phyloP scores from a whole-genome alignment of 2,888 invertebrate genomes.

The Scaptomyza reducta region DNA sequence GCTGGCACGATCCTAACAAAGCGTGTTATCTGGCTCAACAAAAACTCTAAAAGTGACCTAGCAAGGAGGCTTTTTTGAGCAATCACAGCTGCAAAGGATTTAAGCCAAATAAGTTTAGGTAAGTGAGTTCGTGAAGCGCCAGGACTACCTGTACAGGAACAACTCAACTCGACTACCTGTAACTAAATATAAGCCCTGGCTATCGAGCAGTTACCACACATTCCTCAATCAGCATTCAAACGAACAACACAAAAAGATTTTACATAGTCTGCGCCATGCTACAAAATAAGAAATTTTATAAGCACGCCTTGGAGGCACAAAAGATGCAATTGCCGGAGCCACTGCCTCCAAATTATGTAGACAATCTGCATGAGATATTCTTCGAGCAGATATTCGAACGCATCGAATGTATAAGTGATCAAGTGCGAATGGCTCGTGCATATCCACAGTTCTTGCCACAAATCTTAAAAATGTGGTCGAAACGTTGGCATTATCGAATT shows the following conservation, averaged over 20 bases:
- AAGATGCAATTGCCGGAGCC: constrained; percentile 12
- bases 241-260: constrained; percentile 24
- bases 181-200: constrained; percentile 23
- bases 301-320: constrained; percentile 49
- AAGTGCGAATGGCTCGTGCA: constrained; percentile 71
- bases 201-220: constrained; percentile 16
- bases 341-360: constrained; percentile 51
- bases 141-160: constrained; percentile 24
- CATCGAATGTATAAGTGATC: constrained; percentile 59
- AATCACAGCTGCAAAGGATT: constrained; percentile 35
- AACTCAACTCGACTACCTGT: constrained; percentile 15
- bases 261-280: constrained; percentile 32
- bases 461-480: constrained; percentile 57
- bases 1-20: constrained; percentile 49
- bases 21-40: constrained; percentile 6
- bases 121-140: constrained; percentile 5
- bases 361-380: constrained; percentile 65
- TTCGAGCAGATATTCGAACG: constrained; percentile 71
- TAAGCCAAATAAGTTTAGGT: neutral
- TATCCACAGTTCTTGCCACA: constrained; percentile 68
- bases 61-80: constrained; percentile 3
- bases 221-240: constrained; percentile 21
- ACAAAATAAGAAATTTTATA: constrained; percentile 49
- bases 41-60: constrained; percentile 4
- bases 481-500: constrained; percentile 46